Evolutionary conservation across 2,888 invertebrate species (phyloP).

Genomic region (Cheilosia soror): DNA sequence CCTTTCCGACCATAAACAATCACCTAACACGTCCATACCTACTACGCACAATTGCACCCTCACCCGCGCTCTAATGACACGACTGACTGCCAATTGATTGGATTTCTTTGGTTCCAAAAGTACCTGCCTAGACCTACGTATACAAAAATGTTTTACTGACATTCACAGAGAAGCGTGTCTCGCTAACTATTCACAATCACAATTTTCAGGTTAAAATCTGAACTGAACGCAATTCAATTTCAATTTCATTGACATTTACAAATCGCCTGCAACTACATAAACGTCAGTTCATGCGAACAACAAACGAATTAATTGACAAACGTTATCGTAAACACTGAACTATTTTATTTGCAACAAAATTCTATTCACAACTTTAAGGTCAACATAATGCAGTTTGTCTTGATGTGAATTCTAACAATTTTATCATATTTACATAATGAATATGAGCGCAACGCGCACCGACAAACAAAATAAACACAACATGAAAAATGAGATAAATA

Average conservation of each 20-base stretch:
- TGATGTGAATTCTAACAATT: conserved; percentile 11
- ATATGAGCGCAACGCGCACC: not conserved
- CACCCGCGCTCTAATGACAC: no score
- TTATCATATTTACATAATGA: conserved; percentile 34
- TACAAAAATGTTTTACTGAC: not conserved
- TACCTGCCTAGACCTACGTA: not conserved
- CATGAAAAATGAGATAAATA: conserved; percentile 27
- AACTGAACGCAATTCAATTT: not conserved
- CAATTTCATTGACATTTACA: not conserved
- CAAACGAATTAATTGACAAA: not conserved
- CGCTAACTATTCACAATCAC: not conserved
- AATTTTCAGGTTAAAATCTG: not conserved
- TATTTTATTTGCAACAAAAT: not conserved
- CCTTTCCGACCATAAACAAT: no score
- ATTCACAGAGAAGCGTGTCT: not conserved
- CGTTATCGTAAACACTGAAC: not conserved
- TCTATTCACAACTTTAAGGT: conserved; percentile 7
- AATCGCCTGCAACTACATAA: not conserved
- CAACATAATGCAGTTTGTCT: conserved; percentile 17
- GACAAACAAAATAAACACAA: conserved; percentile 12
- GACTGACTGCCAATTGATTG: no score
- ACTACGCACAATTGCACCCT: no score
- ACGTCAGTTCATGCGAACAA: not conserved
- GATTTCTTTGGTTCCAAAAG: not conserved
- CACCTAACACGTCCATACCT: no score